phyloP scores from a whole-genome alignment of 1,140 invertebrate genomes.

The Heterodera carotae region DNA sequence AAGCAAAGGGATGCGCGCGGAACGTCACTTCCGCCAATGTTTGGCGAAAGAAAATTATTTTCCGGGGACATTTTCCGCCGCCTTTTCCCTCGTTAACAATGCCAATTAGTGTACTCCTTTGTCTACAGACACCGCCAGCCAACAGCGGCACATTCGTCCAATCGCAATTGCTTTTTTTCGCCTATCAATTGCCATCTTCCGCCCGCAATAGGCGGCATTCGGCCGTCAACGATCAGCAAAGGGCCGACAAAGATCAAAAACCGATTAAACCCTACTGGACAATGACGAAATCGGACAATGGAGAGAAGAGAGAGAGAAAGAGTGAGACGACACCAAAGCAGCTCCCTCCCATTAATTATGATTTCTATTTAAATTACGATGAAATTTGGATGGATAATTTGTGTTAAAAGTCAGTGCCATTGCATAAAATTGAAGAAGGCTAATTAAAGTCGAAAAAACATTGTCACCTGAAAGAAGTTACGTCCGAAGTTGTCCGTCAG shows the following conservation, averaged over 20 bases:
- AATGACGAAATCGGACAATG: too few species aligned
- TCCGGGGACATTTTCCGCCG: too few species aligned
- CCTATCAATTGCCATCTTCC: conserved; percentile 27
- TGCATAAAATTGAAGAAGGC: too few species aligned
- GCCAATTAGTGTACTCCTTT: too few species aligned
- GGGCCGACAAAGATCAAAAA: too few species aligned
- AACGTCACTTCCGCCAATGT: background rate
- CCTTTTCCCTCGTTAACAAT: background rate
- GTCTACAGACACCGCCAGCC: background rate
- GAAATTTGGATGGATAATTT: background rate
- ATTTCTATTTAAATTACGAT: too few species aligned
- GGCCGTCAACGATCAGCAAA: background rate
- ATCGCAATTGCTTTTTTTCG: conserved; percentile 23
- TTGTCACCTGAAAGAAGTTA: conserved; percentile 46
- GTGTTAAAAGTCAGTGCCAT: too few species aligned
- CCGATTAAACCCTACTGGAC: too few species aligned
- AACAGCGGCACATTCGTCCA: background rate
- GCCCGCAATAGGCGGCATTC: background rate
- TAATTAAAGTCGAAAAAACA: too few species aligned
- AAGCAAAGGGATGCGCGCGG: background rate
- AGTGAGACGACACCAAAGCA: background rate
- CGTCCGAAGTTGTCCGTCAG: conserved; percentile 47
- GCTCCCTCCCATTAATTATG: background rate
- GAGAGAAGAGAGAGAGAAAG: background rate
- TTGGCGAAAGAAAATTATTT: too few species aligned